Base-by-base conservation (phyloP, 2,113 vertebrate species). In the Centrocercus urophasianus region DNA sequence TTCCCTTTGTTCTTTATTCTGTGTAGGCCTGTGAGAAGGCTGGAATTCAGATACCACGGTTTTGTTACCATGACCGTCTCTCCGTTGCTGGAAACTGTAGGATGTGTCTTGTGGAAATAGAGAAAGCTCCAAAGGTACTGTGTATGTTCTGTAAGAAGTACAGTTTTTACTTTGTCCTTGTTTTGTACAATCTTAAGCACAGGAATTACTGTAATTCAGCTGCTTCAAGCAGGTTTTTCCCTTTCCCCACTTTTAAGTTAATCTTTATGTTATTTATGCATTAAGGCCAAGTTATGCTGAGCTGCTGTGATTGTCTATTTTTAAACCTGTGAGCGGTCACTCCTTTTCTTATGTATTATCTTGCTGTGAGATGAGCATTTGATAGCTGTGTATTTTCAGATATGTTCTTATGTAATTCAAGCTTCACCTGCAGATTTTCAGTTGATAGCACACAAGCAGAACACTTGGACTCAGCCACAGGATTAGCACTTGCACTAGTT, bases 91-190 rank as follows among this genome's bases (percentile, higher is more conserved):
- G 99, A 88, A 99, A 99, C 97, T 99, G 99, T 91, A 98, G 99
- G 75, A 99, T 99, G 99, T 99, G 99, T 97, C 98, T 99, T 77
- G 99, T 99, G 96, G 99, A 99, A 96, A 99, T 99, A 71, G 99
- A 99, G 95, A 99, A 98, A 93, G 99, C 98, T 61, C 99, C 99
- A 64, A 99, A 99, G 98, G 99, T 99, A 97, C 24, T 56, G 6
- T 92, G 27, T 56, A 6, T 45, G 9, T 93, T 93, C 88, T 43
- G 34, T 6, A 84, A 93, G 75, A 95, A 69, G 25, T 84, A n/a
- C 21, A 34, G 0, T 27, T 72, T 92, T 72, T 64, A 36, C 42
- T 43, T 43, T 15, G 17, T 91, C 50, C 43, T 57, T 85, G 30
- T 28, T 34, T 73, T 86, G 54, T 28, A 11, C 38, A 48, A 1